A percentile compares a stretch with the other conserved stretches of the same genome.
These are phyloP conservation scores for Frieseomelitta varia DNA, from an alignment of 1,140 invertebrate species.

Conservation along the genomic window DNA sequence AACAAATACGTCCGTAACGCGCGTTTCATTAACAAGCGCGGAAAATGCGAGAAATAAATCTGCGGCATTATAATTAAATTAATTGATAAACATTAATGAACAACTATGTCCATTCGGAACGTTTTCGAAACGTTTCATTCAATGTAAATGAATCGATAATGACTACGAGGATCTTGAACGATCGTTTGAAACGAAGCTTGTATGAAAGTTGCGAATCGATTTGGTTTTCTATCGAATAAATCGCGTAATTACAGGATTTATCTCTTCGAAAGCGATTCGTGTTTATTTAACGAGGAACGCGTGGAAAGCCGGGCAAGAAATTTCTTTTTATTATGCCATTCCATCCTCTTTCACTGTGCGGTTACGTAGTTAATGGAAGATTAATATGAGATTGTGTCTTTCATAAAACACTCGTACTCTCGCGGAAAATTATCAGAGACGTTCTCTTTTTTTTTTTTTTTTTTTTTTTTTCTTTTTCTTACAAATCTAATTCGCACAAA, in stretches of 20 bases:
- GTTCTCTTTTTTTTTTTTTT: not conserved
- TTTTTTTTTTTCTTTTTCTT: no score
- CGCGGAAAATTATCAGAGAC: not conserved
- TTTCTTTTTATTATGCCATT: not conserved
- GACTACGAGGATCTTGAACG: not conserved
- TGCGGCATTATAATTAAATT: no score
- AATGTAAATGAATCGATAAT: no score
- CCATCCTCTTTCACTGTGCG: no score
- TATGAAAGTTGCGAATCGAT: not conserved
- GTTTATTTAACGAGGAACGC: not conserved
- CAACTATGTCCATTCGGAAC: no score
- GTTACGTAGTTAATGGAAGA: constrained; percentile 20
- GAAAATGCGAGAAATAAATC: no score
- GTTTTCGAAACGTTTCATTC: no score
- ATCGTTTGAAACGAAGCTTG: not conserved
- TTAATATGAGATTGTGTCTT: not conserved
- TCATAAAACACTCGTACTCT: not conserved
- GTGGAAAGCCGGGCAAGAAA: not conserved
- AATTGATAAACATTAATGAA: no score
- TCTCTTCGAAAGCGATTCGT: not conserved
- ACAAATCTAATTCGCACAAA: no score
- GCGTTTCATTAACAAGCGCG: no score
- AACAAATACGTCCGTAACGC: no score
- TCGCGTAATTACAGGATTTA: not conserved
- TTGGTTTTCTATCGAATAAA: not conserved